Evolutionary conservation across 2,797 vertebrate genomes (phyloP).

Genomic region (Orientallactaga sibirica): DNA sequence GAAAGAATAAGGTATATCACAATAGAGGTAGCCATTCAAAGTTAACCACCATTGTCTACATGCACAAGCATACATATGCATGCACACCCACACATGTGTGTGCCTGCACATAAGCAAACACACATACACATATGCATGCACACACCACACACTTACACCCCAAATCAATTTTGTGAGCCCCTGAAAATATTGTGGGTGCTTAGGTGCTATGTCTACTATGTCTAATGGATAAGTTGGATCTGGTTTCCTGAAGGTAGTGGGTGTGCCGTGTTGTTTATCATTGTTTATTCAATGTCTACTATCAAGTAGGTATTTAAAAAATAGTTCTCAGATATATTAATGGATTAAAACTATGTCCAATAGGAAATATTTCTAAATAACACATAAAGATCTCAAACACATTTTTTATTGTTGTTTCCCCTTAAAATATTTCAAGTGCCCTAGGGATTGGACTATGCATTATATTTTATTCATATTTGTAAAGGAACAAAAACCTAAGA

Average conservation of each 20-base stretch:
- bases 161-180: background rate
- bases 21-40: too few species aligned
- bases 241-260: background rate
- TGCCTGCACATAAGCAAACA: too few species aligned
- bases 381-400: background rate
- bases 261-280: background rate
- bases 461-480: background rate
- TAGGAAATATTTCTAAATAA: slow-evolving; percentile 48
- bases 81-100: too few species aligned
- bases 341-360: slow-evolving; percentile 35
- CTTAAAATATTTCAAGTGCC: background rate
- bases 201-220: background rate
- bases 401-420: background rate
- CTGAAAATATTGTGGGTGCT: background rate
- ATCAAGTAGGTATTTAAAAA: slow-evolving; percentile 15
- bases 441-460: background rate
- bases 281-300: background rate
- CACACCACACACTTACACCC: too few species aligned
- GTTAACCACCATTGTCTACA: too few species aligned
- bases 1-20: too few species aligned
- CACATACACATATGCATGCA: too few species aligned
- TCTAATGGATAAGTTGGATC: background rate
- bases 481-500: background rate
- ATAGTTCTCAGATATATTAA: slow-evolving; percentile 17
- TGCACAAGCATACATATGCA: too few species aligned